A percentile compares a stretch with the other conserved stretches of the same genome.
phyloP scores from a whole-genome alignment of 2,113 vertebrate genomes.

The Saimiri boliviensis region DNA sequence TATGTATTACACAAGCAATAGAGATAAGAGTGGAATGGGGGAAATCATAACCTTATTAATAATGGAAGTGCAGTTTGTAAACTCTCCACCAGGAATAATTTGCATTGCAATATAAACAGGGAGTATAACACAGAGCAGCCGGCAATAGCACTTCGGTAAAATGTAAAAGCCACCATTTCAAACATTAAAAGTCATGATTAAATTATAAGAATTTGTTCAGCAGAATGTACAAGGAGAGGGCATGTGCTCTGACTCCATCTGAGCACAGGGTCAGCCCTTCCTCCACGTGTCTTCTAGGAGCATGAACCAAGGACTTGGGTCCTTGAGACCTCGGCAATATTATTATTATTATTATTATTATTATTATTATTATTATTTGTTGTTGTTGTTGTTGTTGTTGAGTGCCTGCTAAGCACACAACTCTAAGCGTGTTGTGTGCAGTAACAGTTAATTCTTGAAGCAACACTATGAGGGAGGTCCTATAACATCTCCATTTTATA shows the following conservation, averaged over 20 bases:
- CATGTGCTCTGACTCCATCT: not conserved
- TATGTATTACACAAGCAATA: conserved; percentile 85
- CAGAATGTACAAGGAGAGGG: conserved; percentile 49
- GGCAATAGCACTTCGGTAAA: conserved; percentile 68
- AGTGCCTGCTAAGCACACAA: accelerated
- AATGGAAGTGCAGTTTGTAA: conserved; percentile 88
- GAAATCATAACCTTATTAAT: conserved; percentile 86
- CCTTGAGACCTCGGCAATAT: not conserved
- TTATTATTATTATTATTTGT: not conserved
- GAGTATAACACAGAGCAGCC: conserved; percentile 77
- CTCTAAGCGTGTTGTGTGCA: not conserved
- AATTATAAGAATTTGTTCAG: conserved; percentile 83
- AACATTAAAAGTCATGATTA: conserved; percentile 86
- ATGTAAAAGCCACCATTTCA: conserved; percentile 76
- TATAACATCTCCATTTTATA: not conserved
- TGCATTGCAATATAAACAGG: conserved; percentile 86
- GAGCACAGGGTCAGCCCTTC: conserved; percentile 6
- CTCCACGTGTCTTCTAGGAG: not conserved
- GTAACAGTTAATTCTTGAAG: not conserved
- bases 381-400: not conserved
- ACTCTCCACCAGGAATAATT: conserved; percentile 87
- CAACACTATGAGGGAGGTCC: not conserved
- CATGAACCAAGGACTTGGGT: not conserved
- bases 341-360: not conserved
- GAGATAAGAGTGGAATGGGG: conserved; percentile 84